A percentile compares a stretch with the other conserved stretches of the same genome.
These are phyloP conservation scores for Akabosia matsudoensis DNA, from an alignment of 1,140 invertebrate species.

Conservation along the genomic window DNA sequence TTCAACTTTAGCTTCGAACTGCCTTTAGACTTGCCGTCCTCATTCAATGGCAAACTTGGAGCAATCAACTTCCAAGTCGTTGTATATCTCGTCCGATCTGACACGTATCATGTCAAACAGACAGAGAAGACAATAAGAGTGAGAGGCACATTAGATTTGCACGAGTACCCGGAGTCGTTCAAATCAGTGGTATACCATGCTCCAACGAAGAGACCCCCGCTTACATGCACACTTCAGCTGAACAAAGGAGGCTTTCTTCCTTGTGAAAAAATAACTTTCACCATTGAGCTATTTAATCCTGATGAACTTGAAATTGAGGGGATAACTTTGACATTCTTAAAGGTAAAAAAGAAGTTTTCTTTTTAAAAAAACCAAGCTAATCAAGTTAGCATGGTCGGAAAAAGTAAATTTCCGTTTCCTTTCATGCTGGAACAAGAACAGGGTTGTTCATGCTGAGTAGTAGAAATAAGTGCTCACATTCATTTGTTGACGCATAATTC, in stretches of 20 bases:
- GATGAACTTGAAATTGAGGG: conserved; percentile 13
- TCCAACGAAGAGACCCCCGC: neutral
- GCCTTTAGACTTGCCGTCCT: conserved; percentile 22
- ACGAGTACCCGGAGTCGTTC: neutral
- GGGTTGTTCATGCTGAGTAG: no score
- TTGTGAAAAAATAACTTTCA: conserved; percentile 23
- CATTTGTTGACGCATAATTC: no score
- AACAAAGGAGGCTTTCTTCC: conserved; percentile 14
- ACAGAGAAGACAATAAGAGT: conserved; percentile 23
- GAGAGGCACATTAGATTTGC: conserved; percentile 13
- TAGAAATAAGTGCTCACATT: no score
- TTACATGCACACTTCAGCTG: conserved; percentile 10
- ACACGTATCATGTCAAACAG: conserved; percentile 21
- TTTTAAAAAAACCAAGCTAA: no score
- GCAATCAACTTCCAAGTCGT: conserved; percentile 15
- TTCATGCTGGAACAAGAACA: no score
- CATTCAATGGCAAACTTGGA: conserved; percentile 24
- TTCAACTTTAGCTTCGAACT: conserved; percentile 14
- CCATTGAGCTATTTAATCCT: conserved; percentile 24
- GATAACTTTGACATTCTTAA: conserved; percentile 17
- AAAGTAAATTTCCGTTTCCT: no score
- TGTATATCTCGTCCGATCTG: conserved; percentile 19
- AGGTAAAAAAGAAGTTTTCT: conserved; percentile 10
- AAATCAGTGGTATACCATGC: neutral
- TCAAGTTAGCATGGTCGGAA: no score